A percentile compares a stretch with the other conserved stretches of the same genome.
phyloP scores from a whole-genome alignment of 2,888 invertebrate genomes.

The Ichneumon xanthorius region DNA sequence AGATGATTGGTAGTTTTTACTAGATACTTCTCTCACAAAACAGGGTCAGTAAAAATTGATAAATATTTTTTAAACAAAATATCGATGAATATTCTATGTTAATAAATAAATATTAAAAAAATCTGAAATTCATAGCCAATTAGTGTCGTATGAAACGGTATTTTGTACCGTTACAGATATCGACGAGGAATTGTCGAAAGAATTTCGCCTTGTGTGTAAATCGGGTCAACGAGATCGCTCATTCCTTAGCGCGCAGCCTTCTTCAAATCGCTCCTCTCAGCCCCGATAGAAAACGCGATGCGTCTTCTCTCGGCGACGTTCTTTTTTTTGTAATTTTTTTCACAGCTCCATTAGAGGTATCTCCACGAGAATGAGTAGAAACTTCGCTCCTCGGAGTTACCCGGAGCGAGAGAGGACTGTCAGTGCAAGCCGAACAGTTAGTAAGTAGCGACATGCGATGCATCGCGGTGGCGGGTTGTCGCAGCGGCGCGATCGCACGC shows the following conservation, averaged over 20 bases:
- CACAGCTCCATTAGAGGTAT: conserved; percentile 65
- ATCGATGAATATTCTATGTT: no score
- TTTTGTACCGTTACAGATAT: background rate
- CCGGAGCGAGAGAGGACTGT: conserved; percentile 18
- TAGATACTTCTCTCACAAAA: background rate
- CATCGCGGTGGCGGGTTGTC: conserved; percentile 21
- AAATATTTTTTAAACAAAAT: background rate
- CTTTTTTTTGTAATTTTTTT: conserved; percentile 47
- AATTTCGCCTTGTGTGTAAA: conserved; percentile 35
- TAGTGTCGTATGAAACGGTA: background rate
- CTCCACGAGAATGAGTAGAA: conserved; percentile 69
- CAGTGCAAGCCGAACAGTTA: conserved; percentile 38
- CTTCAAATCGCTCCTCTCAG: background rate
- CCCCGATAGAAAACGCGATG: conserved; percentile 61
- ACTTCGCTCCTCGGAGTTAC: conserved; percentile 62
- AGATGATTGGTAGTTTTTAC: no score
- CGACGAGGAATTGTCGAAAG: conserved; percentile 8
- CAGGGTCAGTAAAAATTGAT: background rate
- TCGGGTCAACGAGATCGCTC: conserved; percentile 58
- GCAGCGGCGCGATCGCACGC: conserved; percentile 16
- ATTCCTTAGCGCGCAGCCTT: conserved; percentile 9
- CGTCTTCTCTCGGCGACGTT: conserved; percentile 62
- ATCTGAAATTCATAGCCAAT: background rate
- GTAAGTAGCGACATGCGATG: conserved; percentile 46
- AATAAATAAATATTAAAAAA: background rate